Conservation (phyloP, 2,888 invertebrate species). For the Eilema griseolum region DNA sequence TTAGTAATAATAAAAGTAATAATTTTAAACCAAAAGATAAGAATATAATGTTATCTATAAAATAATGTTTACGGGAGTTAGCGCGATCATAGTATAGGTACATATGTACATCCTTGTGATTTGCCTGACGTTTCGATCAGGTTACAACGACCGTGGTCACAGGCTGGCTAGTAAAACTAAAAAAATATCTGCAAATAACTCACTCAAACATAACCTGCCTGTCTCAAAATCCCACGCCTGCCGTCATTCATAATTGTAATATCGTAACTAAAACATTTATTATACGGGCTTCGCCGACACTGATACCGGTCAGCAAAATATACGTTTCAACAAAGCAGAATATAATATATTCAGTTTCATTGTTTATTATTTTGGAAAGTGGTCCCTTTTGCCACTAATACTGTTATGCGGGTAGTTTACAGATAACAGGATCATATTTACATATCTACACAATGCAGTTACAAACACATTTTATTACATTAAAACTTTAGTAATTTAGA, state of each 20-base stretch:
- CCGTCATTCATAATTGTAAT: not conserved
- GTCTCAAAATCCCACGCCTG: not conserved
- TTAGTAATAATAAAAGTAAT: too few species aligned
- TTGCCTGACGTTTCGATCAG: too few species aligned
- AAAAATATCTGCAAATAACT: too few species aligned
- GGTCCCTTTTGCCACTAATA: not conserved
- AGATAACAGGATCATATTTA: not conserved
- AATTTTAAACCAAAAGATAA: too few species aligned
- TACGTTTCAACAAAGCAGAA: not conserved
- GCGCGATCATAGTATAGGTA: too few species aligned
- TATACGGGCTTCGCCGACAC: not conserved
- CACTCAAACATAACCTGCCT: not conserved
- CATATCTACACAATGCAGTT: not conserved
- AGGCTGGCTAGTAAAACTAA: too few species aligned
- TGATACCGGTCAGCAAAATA: not conserved
- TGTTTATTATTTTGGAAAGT: not conserved
- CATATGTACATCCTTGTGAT: too few species aligned
- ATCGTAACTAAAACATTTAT: not conserved
- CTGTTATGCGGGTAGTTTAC: not conserved
- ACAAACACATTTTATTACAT: not conserved
- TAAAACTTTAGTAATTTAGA: not conserved
- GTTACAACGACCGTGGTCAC: too few species aligned
- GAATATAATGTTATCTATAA: too few species aligned
- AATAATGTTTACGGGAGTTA: too few species aligned
- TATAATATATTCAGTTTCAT: not conserved